These are phyloP conservation scores for Andrena camellia DNA, from an alignment of 2,888 invertebrate species.

Conservation along the genomic window DNA sequence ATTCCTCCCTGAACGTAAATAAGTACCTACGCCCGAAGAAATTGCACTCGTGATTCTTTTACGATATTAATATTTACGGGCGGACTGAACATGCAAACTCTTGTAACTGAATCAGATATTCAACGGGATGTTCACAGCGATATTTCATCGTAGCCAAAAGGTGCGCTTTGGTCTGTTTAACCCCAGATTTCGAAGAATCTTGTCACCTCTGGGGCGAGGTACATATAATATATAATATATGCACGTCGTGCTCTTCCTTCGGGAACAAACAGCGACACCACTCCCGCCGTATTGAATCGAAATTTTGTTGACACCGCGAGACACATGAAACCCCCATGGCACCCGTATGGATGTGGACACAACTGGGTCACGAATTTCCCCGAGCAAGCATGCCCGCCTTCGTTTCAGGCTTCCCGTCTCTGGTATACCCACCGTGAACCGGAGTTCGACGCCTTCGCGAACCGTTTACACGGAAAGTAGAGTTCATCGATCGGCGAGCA, in stretches of 20 bases:
- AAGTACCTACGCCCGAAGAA: conserved; percentile 25
- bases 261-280: not conserved
- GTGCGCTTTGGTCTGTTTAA: too few species aligned
- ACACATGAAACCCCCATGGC: not conserved
- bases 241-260: not conserved
- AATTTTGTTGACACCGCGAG: conserved; percentile 5
- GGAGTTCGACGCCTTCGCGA: conserved; percentile 52
- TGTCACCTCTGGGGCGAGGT: too few species aligned
- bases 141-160: too few species aligned
- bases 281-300: not conserved
- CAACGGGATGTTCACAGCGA: too few species aligned
- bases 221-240: not conserved
- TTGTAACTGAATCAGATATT: not conserved
- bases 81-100: not conserved
- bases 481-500: conserved; percentile 68
- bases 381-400: conserved; percentile 3
- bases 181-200: too few species aligned
- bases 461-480: conserved; percentile 72
- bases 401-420: conserved; percentile 41
- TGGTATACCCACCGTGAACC: conserved; percentile 29
- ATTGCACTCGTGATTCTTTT: conserved; percentile 36
- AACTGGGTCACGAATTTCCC: conserved; percentile 50
- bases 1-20: conserved; percentile 21
- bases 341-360: not conserved
- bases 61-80: conserved; percentile 44